These are phyloP conservation scores for Burhinus oedicnemus DNA, from an alignment of 2,113 vertebrate genomes.

Conservation along the genomic window DNA sequence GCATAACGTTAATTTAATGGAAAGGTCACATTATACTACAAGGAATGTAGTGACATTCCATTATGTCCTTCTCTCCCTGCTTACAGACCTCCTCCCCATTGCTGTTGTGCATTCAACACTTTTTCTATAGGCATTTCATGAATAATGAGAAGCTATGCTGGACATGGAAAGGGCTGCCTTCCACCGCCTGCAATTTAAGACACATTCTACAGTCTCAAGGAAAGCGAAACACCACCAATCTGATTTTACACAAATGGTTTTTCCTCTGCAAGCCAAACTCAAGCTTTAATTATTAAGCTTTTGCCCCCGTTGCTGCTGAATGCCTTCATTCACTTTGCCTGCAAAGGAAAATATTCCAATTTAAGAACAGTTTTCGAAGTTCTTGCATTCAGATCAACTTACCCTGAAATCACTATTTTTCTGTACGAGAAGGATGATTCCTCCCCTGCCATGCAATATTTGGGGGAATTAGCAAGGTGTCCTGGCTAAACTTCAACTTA, in stretches of 20 bases:
- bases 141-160: conserved; percentile 26
- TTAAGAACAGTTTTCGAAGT: background rate
- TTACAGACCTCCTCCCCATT: background rate
- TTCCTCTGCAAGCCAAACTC: background rate
- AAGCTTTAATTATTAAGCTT: background rate
- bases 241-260: background rate
- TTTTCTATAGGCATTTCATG: background rate
- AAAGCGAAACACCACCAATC: background rate
- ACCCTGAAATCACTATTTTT: background rate
- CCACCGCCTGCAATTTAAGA: background rate
- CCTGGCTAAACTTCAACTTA: background rate
- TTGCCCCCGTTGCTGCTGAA: background rate
- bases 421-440: background rate
- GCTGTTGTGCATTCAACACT: background rate
- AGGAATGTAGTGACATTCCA: conserved; percentile 20
- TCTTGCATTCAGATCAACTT: background rate
- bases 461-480: background rate
- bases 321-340: background rate
- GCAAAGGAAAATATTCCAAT: background rate
- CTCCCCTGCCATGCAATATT: background rate
- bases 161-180: background rate
- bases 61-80: background rate
- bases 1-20: conserved; percentile 24
- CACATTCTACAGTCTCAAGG: background rate
- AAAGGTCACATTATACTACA: conserved; percentile 55